Conservation (phyloP, 53 echinoderm and acorn worm species). For the Zoroaster sp. region DNA sequence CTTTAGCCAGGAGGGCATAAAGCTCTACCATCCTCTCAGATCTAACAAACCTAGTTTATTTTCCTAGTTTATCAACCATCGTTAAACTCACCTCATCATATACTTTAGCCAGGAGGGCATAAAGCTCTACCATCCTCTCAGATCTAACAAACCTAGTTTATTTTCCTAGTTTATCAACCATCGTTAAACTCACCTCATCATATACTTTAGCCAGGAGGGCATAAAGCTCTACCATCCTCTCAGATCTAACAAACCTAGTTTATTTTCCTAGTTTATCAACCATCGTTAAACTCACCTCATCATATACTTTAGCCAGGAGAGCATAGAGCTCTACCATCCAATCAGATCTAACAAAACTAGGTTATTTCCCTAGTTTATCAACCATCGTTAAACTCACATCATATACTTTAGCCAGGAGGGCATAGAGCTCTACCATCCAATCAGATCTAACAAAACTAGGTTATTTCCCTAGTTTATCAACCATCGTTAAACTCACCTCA, state of each 20-base stretch:
- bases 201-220: not conserved
- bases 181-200: not conserved
- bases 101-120: not conserved
- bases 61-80: conserved; percentile 4
- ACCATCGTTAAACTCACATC: not conserved
- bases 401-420: not conserved
- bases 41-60: not conserved
- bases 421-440: not conserved
- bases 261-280: not conserved
- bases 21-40: not conserved
- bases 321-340: not conserved
- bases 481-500: not conserved
- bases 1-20: not conserved
- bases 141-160: not conserved
- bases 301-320: not conserved
- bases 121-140: not conserved
- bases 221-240: conserved; percentile 64
- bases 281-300: not conserved
- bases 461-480: not conserved
- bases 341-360: not conserved
- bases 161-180: no score
- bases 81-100: not conserved
- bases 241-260: not conserved
- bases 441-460: not conserved
- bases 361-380: not conserved